These are phyloP conservation scores for Catocala sponsa DNA, from an alignment of 2,888 invertebrate genomes.

Conservation along the genomic window DNA sequence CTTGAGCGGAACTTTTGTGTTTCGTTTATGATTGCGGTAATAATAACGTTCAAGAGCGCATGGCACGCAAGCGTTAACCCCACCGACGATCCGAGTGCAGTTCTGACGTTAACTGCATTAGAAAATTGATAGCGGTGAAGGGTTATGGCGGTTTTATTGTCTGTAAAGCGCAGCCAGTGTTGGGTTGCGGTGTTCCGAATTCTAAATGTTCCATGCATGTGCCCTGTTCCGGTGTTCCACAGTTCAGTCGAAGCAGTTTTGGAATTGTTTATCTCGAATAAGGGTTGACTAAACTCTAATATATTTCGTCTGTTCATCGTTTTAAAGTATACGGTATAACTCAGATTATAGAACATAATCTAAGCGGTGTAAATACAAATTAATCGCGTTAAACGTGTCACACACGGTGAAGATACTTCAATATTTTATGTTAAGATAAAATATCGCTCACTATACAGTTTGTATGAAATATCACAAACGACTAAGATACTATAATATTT, in stretches of 20 bases:
- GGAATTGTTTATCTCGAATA: slow-evolving; percentile 17
- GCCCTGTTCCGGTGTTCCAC: slow-evolving; percentile 18
- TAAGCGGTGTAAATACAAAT: too few relatives aligned
- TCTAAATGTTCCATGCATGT: slow-evolving; percentile 19
- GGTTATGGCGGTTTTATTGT: slow-evolving; percentile 67
- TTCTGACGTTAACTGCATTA: slow-evolving; percentile 71
- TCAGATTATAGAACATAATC: too few relatives aligned
- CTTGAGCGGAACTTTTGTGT: neutral
- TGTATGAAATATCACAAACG: too few relatives aligned
- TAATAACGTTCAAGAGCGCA: slow-evolving; percentile 27
- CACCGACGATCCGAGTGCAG: slow-evolving; percentile 48
- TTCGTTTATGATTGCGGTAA: slow-evolving; percentile 6
- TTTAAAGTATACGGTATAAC: too few relatives aligned
- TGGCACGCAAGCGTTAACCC: slow-evolving; percentile 35
- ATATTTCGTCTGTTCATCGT: too few relatives aligned
- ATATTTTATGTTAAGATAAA: too few relatives aligned
- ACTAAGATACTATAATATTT: too few relatives aligned
- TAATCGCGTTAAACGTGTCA: too few relatives aligned
- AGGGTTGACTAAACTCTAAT: neutral
- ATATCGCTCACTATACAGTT: too few relatives aligned
- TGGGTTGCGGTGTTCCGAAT: slow-evolving; percentile 15
- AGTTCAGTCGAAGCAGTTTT: slow-evolving; percentile 7
- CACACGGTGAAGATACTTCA: too few relatives aligned
- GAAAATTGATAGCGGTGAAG: slow-evolving; percentile 69
- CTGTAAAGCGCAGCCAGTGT: slow-evolving; percentile 33